Percentiles rank a stretch among this genome's conserved stretches.
These are phyloP conservation scores for Mastomys coucha DNA, from an alignment of 2,113 vertebrate genomes.

Conservation along the genomic window DNA sequence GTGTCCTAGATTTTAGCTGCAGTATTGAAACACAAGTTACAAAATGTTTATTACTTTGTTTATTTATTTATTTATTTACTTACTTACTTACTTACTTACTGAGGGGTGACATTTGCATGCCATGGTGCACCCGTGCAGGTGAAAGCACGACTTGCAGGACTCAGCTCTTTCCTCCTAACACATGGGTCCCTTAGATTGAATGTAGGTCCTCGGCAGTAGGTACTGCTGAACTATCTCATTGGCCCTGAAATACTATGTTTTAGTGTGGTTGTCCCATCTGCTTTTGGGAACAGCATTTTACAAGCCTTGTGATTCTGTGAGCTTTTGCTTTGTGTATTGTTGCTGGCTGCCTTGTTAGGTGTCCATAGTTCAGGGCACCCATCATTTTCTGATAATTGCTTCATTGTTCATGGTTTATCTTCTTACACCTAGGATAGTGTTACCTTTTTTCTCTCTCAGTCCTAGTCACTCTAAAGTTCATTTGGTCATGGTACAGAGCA, in stretches of 20 bases:
- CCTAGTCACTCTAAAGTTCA: background rate
- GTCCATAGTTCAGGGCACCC: background rate
- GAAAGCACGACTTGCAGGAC: background rate
- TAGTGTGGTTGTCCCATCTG: background rate
- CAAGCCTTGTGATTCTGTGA: background rate
- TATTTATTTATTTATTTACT: background rate
- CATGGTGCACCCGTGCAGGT: background rate
- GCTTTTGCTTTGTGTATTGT: background rate
- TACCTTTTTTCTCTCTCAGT: background rate
- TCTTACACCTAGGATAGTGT: background rate
- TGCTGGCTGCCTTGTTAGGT: background rate
- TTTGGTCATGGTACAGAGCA: too few relatives aligned
- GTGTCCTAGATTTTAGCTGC: background rate
- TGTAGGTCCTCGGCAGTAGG: background rate
- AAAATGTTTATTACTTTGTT: background rate
- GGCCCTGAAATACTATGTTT: background rate
- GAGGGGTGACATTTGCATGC: background rate
- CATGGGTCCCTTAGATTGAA: background rate
- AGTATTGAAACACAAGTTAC: background rate
- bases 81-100: too few relatives aligned
- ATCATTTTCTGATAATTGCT: background rate
- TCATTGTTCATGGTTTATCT: background rate
- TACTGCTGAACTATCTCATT: background rate
- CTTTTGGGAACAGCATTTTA: background rate
- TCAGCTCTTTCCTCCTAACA: background rate